Evolutionary conservation across 2,888 invertebrate species (phyloP).

Genomic region (Pocota personata): DNA sequence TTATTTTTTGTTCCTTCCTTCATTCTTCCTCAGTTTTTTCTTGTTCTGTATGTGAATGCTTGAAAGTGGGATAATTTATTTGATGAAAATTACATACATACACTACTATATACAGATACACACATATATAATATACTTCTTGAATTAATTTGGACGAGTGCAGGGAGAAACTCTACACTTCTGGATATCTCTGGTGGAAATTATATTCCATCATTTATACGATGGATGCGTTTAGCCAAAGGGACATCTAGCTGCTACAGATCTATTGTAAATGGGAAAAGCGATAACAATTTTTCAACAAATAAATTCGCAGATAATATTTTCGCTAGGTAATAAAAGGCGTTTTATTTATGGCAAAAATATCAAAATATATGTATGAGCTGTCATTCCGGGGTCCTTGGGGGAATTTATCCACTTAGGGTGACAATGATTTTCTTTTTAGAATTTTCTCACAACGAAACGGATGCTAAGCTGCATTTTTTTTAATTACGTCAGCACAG

Average conservation of each 20-base stretch:
- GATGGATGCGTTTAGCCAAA: conserved; percentile 14
- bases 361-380: conserved; percentile 61
- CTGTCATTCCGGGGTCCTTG: background rate
- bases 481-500: background rate
- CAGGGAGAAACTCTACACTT: background rate
- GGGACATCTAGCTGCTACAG: background rate
- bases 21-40: background rate
- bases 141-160: conserved; percentile 6
- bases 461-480: background rate
- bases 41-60: conserved; percentile 1
- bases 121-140: too few relatives aligned
- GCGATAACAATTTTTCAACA: conserved; percentile 54
- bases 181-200: conserved; percentile 46
- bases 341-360: conserved; percentile 69
- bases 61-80: conserved; percentile 56
- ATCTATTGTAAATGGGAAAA: conserved; percentile 6
- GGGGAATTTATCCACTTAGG: background rate
- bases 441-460: conserved; percentile 5
- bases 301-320: conserved; percentile 64
- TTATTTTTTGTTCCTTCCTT: background rate
- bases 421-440: conserved; percentile 18
- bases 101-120: background rate
- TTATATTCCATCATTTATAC: conserved; percentile 43
- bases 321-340: conserved; percentile 61
- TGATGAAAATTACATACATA: conserved; percentile 26